Evolutionary conservation across 2,888 invertebrate genomes (phyloP).

Genomic region (Ectemnius cavifrons): DNA sequence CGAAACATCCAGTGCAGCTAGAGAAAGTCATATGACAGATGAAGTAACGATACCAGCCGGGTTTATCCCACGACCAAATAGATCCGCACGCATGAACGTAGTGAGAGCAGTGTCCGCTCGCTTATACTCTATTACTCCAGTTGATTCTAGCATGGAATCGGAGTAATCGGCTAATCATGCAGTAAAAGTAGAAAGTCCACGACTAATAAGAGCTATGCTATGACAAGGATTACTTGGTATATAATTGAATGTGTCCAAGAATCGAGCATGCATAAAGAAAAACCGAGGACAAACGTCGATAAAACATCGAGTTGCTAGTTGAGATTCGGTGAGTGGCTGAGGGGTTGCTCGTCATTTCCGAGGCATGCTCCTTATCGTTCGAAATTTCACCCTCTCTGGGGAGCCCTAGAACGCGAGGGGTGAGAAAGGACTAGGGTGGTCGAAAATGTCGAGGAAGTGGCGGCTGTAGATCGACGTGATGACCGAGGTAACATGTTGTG

Average conservation of each 20-base stretch:
- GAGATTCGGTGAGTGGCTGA: too few species aligned
- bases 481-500: too few species aligned
- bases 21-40: neutral
- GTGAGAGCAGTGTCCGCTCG: neutral
- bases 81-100: neutral
- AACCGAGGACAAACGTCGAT: too few species aligned
- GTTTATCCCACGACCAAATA: neutral
- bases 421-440: neutral
- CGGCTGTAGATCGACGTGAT: slow-evolving; percentile 11
- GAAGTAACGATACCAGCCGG: neutral
- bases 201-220: neutral
- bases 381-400: too few species aligned
- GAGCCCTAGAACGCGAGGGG: neutral
- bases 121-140: slow-evolving; percentile 2
- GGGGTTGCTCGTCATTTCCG: too few species aligned
- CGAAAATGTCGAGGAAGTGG: slow-evolving; percentile 29
- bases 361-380: too few species aligned
- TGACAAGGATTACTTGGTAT: neutral
- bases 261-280: too few species aligned
- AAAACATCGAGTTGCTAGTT: too few species aligned
- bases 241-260: neutral
- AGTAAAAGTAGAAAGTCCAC: slow-evolving; percentile 2
- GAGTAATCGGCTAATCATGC: slow-evolving; percentile 3
- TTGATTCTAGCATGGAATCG: neutral
- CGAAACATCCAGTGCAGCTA: neutral